Conservation (phyloP, 2,113 vertebrate species). For the Ornithorhynchus anatinus region DNA sequence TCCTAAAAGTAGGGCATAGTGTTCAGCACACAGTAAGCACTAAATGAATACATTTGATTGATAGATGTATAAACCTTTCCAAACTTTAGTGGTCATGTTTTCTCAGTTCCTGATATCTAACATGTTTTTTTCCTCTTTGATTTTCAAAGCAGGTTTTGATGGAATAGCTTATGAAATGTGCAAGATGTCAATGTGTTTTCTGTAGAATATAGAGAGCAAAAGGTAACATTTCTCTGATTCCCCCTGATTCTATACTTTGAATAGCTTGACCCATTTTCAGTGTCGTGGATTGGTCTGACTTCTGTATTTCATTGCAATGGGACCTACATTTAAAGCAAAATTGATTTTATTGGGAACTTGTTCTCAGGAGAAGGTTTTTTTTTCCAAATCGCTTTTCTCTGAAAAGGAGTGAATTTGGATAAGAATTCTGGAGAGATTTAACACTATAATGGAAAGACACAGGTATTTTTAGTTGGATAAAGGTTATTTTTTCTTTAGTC, state of each 20-base stretch:
- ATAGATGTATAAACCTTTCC: constrained; percentile 22
- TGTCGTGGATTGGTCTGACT: constrained; percentile 49
- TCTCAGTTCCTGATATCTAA: not conserved
- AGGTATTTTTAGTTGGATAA: not conserved
- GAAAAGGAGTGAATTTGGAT: not conserved
- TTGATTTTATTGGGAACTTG: constrained; percentile 25
- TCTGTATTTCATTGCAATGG: constrained; percentile 13
- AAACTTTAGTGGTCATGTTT: not conserved
- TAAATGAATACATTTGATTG: constrained; percentile 44
- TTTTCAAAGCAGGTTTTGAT: constrained; percentile 32
- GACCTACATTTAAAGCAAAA: constrained; percentile 33
- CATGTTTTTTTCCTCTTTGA: not conserved
- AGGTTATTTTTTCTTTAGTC: constrained; percentile 5
- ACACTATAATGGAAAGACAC: not conserved
- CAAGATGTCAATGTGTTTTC: constrained; percentile 25
- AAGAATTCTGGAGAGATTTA: not conserved
- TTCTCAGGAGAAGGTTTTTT: constrained; percentile 35
- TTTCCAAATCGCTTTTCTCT: not conserved
- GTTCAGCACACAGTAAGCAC: too few species aligned
- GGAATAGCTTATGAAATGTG: not conserved
- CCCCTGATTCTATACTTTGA: constrained; percentile 33
- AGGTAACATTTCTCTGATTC: constrained; percentile 50
- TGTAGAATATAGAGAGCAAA: constrained; percentile 37
- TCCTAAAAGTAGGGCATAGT: too few species aligned
- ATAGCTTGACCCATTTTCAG: constrained; percentile 59